Evolutionary conservation across 2,113 vertebrate genomes (phyloP).

Genomic region (Gymnogyps californianus): DNA sequence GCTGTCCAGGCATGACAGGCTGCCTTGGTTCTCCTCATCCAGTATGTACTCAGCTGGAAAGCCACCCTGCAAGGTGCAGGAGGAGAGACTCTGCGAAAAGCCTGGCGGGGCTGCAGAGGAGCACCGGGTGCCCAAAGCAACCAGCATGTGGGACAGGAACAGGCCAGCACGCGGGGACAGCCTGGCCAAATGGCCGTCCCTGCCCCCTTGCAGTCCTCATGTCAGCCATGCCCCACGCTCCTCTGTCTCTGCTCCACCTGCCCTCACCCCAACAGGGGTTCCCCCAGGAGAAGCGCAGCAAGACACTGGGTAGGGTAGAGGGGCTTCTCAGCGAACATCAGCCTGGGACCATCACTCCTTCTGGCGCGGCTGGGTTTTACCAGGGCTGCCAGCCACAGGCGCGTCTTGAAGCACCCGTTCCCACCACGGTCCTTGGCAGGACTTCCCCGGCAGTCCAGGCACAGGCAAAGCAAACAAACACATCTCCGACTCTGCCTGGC

Average conservation of each 20-base stretch:
- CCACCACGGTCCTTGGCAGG: neutral
- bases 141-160: neutral
- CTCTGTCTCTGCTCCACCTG: neutral
- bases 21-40: slow-evolving; percentile 84
- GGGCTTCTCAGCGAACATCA: neutral
- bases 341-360: neutral
- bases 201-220: neutral
- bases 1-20: slow-evolving; percentile 86
- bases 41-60: slow-evolving; percentile 85
- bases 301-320: neutral
- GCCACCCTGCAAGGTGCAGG: slow-evolving; percentile 72
- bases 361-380: neutral
- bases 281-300: neutral
- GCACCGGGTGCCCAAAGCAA: neutral
- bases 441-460: neutral
- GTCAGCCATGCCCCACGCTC: neutral
- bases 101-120: neutral
- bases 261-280: neutral
- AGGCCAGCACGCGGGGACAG: fast-evolving
- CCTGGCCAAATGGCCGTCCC: neutral
- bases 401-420: neutral
- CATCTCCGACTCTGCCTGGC: neutral
- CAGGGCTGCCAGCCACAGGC: neutral
- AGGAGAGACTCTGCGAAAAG: neutral
- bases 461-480: fast-evolving